These are phyloP conservation scores for Marronus borbonicus DNA, from an alignment of 2,888 invertebrate species.

Conservation along the genomic window DNA sequence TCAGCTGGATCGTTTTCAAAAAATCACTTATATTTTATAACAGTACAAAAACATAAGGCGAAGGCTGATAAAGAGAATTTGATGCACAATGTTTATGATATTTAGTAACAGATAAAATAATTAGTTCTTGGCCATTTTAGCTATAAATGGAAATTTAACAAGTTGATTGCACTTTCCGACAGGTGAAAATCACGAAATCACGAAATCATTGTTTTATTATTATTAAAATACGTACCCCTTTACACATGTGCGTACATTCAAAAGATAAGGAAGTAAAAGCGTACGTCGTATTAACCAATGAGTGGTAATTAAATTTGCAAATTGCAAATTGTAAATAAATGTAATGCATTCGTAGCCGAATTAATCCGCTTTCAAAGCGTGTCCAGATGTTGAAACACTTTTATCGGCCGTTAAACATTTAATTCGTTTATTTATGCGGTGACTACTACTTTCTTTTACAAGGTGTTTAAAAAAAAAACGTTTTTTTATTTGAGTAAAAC, in stretches of 20 bases:
- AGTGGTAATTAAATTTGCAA: slow-evolving; percentile 29
- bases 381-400: slow-evolving; percentile 42
- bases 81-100: too few species aligned
- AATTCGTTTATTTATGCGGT: slow-evolving; percentile 44
- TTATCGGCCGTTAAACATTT: slow-evolving; percentile 42
- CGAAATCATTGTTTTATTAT: too few species aligned
- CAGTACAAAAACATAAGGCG: too few species aligned
- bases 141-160: too few species aligned
- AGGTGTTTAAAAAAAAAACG: slow-evolving; percentile 44
- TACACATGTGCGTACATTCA: not conserved
- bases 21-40: too few species aligned
- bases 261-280: slow-evolving; percentile 35
- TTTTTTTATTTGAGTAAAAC: slow-evolving; percentile 46
- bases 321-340: slow-evolving; percentile 24
- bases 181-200: too few species aligned
- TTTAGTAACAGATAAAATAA: too few species aligned
- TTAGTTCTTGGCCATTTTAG: too few species aligned
- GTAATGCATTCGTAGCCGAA: slow-evolving; percentile 35
- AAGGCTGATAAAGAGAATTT: too few species aligned
- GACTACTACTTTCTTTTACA: slow-evolving; percentile 53
- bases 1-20: too few species aligned
- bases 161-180: too few species aligned
- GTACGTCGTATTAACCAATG: slow-evolving; percentile 23
- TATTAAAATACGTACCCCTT: not conserved
- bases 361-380: slow-evolving; percentile 31